Percentiles rank a stretch among this genome's conserved stretches.
phyloP scores from a whole-genome alignment of 2,888 invertebrate species.

The Gymnocheta viridis region DNA sequence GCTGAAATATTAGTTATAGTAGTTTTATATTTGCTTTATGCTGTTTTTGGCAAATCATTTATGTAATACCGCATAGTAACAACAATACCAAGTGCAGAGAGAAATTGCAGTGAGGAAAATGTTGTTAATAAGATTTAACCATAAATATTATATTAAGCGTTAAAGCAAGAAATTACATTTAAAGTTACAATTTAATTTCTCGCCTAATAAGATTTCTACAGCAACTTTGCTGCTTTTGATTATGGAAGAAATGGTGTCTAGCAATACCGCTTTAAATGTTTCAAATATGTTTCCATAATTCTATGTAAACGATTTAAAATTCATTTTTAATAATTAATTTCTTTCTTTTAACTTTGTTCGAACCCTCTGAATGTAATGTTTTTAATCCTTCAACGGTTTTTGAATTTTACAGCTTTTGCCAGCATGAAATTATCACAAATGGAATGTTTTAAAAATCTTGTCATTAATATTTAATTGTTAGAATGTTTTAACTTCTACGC shows the following conservation, averaged over 20 bases:
- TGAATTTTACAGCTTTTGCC: background rate
- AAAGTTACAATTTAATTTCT: background rate
- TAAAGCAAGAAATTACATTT: background rate
- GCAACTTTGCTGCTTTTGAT: background rate
- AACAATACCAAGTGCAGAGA: constrained; percentile 3
- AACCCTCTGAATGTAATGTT: too few species aligned
- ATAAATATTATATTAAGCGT: constrained; percentile 18
- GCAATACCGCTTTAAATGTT: background rate
- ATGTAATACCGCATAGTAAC: constrained; percentile 15
- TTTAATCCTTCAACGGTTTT: background rate
- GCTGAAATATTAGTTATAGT: constrained; percentile 61
- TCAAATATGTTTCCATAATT: too few species aligned
- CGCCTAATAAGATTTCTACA: background rate
- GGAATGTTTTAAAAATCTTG: too few species aligned
- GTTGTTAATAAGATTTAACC: constrained; percentile 55
- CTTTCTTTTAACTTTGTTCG: too few species aligned
- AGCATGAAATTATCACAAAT: constrained; percentile 10
- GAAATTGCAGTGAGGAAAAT: constrained; percentile 1
- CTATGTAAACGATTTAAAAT: too few species aligned
- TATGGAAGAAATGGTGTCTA: background rate
- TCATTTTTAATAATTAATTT: too few species aligned
- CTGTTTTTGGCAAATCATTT: constrained; percentile 64
- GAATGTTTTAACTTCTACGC: background rate
- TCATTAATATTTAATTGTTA: constrained; percentile 59
- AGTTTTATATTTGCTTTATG: constrained; percentile 31